phyloP scores from a whole-genome alignment of 1,140 invertebrate species.

The Trichonephila clavipes region DNA sequence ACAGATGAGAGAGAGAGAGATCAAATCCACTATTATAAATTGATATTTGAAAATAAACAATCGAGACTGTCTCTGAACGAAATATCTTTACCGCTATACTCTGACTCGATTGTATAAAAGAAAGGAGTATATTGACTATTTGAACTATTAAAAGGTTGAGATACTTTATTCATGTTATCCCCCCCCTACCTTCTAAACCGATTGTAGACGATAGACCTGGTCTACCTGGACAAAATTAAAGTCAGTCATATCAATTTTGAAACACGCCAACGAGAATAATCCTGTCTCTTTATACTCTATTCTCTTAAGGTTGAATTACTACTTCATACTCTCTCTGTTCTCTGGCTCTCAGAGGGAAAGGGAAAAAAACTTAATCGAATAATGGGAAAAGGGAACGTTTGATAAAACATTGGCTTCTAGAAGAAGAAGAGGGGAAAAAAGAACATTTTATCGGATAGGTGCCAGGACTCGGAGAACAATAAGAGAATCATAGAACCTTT shows the following conservation, averaged over 20 bases:
- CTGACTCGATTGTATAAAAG: no score
- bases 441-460: slow-evolving; percentile 65
- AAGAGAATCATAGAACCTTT: slow-evolving; percentile 66
- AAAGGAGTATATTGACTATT: no score
- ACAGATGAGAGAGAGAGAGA: no score
- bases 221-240: not conserved
- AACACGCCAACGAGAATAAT: not conserved
- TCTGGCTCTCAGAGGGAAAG: slow-evolving; percentile 17
- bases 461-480: slow-evolving; percentile 69
- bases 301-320: slow-evolving; percentile 53
- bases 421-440: not conserved
- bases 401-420: slow-evolving; percentile 56
- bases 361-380: slow-evolving; percentile 65
- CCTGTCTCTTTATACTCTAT: not conserved
- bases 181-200: not conserved
- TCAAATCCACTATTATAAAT: no score
- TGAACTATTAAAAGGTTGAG: no score
- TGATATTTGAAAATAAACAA: no score
- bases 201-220: not conserved
- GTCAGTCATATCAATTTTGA: not conserved
- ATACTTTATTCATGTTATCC: not conserved
- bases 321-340: slow-evolving; percentile 1
- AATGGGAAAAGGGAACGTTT: slow-evolving; percentile 62
- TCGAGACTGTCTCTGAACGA: no score
- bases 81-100: no score